A percentile compares a stretch with the other conserved stretches of the same genome.
Evolutionary conservation across 2,888 invertebrate genomes (phyloP).

Genomic region (Arge pagana): DNA sequence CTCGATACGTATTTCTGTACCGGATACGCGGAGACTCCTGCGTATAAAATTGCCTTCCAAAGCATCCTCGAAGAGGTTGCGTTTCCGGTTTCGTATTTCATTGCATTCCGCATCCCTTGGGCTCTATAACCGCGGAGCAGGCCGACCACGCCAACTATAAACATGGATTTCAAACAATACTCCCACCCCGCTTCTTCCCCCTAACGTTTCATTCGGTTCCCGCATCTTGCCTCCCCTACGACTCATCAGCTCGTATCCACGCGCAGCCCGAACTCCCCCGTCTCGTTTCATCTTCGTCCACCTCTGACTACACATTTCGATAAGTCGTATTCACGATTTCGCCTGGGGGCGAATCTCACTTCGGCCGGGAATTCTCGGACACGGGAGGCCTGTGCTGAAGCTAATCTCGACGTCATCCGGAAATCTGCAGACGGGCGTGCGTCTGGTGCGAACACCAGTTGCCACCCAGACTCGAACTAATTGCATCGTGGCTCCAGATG

Average conservation of each 20-base stretch:
- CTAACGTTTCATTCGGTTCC: constrained; percentile 3
- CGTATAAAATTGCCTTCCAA: background rate
- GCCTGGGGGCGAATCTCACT: too few species aligned
- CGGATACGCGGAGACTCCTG: too few species aligned
- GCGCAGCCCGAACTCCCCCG: too few species aligned
- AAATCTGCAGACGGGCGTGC: too few species aligned
- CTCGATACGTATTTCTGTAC: too few species aligned
- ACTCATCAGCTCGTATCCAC: background rate
- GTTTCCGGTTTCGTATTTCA: constrained; percentile 5
- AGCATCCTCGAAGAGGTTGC: constrained; percentile 7
- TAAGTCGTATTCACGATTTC: constrained; percentile 9
- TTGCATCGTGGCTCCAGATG: too few species aligned
- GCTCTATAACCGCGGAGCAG: background rate
- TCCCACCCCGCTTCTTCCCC: constrained; percentile 5
- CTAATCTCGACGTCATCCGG: too few species aligned
- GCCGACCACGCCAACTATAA: background rate
- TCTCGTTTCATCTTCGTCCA: constrained; percentile 13
- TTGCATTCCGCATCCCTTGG: constrained; percentile 1
- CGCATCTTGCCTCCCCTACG: background rate
- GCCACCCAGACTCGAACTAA: too few species aligned
- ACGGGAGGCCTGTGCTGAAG: too few species aligned
- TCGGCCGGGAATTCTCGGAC: too few species aligned
- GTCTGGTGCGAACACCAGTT: too few species aligned
- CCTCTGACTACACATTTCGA: constrained; percentile 17
- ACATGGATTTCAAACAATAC: constrained; percentile 16